Conservation (phyloP, 1,140 invertebrate genomes). For the Pogonognathellus flavescens region DNA sequence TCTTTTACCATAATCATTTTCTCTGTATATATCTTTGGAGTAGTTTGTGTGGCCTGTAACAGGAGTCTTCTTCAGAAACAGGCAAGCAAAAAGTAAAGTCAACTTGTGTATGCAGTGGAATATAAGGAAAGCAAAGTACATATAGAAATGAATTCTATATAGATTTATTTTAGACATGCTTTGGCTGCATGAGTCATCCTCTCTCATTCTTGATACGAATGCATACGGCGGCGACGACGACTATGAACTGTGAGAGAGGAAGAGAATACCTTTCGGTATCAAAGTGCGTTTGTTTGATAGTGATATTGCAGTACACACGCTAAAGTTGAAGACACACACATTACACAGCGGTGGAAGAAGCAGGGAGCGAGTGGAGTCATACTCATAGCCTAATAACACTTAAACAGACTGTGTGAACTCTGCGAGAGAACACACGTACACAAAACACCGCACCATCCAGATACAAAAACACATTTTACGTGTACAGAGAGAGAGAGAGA, state of each 20-base stretch:
- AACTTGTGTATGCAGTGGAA: no score
- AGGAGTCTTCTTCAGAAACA: not conserved
- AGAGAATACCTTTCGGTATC: not conserved
- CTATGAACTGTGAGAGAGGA: not conserved
- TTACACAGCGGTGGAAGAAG: not conserved
- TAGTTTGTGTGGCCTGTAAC: not conserved
- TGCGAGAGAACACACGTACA: not conserved
- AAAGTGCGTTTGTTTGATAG: not conserved
- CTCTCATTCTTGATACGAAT: conserved; percentile 26
- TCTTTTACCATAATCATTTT: conserved; percentile 25
- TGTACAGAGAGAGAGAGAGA: not conserved
- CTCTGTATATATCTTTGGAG: not conserved
- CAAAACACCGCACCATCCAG: no score
- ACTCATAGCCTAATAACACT: not conserved
- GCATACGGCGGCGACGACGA: not conserved
- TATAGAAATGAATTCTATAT: not conserved
- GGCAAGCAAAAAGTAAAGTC: not conserved
- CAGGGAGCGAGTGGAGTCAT: not conserved
- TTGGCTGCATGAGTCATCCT: conserved; percentile 28
- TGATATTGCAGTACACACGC: no score
- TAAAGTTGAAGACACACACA: no score
- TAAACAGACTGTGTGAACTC: not conserved
- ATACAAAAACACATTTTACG: no score
- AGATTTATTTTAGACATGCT: not conserved
- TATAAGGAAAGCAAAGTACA: no score